Conservation (phyloP, 92 coral and sea anemone genomes). For the Actinernus sp. region DNA sequence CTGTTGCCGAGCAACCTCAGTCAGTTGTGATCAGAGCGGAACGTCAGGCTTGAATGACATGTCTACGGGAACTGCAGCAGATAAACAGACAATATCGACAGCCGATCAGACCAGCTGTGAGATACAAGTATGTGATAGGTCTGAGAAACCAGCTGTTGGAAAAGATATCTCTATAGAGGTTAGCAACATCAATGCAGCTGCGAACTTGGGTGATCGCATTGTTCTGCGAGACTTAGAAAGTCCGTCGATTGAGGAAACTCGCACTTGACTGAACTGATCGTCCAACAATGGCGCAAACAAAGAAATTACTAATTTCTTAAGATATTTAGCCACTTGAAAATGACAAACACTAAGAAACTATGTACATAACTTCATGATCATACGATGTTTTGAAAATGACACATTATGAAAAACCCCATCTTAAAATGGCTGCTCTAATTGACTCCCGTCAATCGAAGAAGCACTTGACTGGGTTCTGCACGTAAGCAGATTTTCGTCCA, state of each 20-base stretch:
- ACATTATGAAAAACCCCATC: too few relatives aligned
- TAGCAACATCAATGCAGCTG: neutral
- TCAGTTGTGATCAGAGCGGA: constrained; percentile 1
- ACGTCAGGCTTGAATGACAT: constrained; percentile 17
- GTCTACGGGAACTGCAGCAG: constrained; percentile 17
- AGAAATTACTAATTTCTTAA: too few relatives aligned
- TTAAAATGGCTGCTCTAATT: too few relatives aligned
- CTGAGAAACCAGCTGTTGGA: neutral
- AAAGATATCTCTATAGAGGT: neutral
- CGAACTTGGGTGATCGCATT: neutral
- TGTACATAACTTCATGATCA: too few relatives aligned
- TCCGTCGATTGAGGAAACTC: neutral
- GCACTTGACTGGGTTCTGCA: too few relatives aligned
- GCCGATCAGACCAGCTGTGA: neutral
- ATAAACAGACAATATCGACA: neutral
- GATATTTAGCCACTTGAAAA: too few relatives aligned
- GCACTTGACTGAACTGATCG: too few relatives aligned
- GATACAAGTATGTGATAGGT: neutral
- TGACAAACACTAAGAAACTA: too few relatives aligned
- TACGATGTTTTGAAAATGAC: too few relatives aligned
- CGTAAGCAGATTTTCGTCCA: too few relatives aligned
- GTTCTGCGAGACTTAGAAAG: neutral
- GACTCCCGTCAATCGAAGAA: too few relatives aligned
- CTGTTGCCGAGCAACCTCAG: constrained; percentile 11
- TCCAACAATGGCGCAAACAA: too few relatives aligned